Percentiles rank a stretch among this genome's conserved stretches.
Evolutionary conservation across 2,888 invertebrate species (phyloP).

Genomic region (Drosophila flavopinicola): DNA sequence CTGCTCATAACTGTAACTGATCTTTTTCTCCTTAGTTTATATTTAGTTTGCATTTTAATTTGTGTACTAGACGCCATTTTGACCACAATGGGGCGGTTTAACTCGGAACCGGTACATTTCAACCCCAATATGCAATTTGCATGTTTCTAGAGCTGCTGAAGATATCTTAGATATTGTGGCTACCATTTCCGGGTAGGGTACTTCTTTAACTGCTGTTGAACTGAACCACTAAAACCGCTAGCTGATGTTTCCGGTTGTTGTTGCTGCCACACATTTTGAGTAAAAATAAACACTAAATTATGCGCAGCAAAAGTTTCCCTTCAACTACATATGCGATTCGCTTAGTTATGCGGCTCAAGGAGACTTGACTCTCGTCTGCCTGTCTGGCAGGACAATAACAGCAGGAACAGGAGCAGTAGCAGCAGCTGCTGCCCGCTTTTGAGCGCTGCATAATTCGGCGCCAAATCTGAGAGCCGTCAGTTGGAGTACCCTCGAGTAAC

Average conservation of each 20-base stretch:
- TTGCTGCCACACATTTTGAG: constrained; percentile 16
- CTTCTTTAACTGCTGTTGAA: background rate
- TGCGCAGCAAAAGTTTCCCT: constrained; percentile 46
- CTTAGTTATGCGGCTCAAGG: constrained; percentile 31
- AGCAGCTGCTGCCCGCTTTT: constrained; percentile 39
- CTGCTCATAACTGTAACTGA: too few species aligned
- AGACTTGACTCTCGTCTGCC: constrained; percentile 5
- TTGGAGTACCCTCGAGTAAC: constrained; percentile 24
- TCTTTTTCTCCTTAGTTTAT: too few species aligned
- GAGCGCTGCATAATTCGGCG: constrained; percentile 48
- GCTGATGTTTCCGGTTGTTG: constrained; percentile 19
- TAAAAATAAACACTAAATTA: constrained; percentile 53
- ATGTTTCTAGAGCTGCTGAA: too few species aligned
- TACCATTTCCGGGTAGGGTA: constrained; percentile 29
- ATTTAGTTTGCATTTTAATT: too few species aligned
- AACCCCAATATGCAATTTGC: too few species aligned
- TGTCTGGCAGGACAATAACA: constrained; percentile 5
- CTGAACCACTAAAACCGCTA: constrained; percentile 11
- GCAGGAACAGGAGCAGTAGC: constrained; percentile 27
- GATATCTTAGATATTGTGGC: too few species aligned
- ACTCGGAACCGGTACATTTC: too few species aligned
- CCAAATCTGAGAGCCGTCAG: constrained; percentile 22
- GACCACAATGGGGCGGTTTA: too few species aligned
- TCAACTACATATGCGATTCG: constrained; percentile 24
- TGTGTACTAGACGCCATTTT: too few species aligned